Percentiles rank a stretch among this genome's conserved stretches.
phyloP scores from a whole-genome alignment of 1,140 invertebrate genomes.

The Rhopalosiphum maidis region DNA sequence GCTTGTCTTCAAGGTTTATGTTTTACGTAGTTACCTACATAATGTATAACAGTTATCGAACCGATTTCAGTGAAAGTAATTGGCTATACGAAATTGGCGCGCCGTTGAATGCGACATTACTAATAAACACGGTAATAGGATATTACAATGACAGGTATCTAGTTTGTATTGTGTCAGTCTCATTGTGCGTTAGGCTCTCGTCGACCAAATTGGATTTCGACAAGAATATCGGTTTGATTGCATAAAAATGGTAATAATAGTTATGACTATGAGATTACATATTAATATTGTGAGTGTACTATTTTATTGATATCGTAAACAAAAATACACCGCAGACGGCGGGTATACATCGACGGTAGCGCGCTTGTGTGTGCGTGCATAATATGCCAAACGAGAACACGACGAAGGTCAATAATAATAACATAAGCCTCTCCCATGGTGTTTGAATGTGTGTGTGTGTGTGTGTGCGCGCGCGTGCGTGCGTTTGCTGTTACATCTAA shows the following conservation, averaged over 20 bases:
- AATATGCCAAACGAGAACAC: neutral
- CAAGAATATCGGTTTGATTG: neutral
- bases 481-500: neutral
- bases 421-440: neutral
- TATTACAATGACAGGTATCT: neutral
- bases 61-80: neutral
- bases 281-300: neutral
- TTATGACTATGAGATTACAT: neutral
- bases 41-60: neutral
- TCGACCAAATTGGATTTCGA: neutral
- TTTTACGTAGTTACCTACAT: neutral
- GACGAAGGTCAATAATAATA: conserved; percentile 27
- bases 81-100: neutral
- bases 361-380: neutral
- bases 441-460: neutral
- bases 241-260: neutral
- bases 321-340: neutral
- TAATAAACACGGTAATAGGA: neutral
- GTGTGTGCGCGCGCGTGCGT: neutral
- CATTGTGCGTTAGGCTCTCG: neutral
- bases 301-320: neutral
- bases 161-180: neutral
- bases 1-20: neutral
- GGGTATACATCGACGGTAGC: neutral
- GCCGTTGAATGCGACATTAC: neutral